A percentile compares a stretch with the other conserved stretches of the same genome.
Evolutionary conservation across 2,888 invertebrate species (phyloP).

Genomic region (Dynastes tityus): DNA sequence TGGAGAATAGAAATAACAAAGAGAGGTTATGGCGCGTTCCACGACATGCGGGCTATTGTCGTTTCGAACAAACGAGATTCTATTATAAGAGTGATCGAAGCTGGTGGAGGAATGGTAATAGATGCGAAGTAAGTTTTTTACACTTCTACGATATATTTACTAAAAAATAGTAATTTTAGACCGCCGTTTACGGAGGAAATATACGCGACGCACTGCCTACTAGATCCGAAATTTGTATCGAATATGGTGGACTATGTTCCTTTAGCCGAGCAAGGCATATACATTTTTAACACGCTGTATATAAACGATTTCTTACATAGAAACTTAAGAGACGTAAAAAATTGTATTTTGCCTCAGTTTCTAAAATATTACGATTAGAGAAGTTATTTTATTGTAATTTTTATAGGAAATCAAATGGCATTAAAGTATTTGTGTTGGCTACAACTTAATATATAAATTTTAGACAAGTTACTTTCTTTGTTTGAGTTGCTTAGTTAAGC

Average conservation of each 20-base stretch:
- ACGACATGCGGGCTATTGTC: slow-evolving; percentile 74
- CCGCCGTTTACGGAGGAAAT: slow-evolving; percentile 74
- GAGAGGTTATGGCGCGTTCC: slow-evolving; percentile 69
- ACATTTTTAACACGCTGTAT: slow-evolving; percentile 65
- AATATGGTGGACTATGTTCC: slow-evolving; percentile 63
- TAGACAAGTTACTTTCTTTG: too few species aligned
- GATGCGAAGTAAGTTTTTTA: slow-evolving; percentile 72
- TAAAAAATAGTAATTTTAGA: slow-evolving; percentile 64
- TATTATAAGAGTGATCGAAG: slow-evolving; percentile 80
- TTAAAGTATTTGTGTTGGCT: too few species aligned
- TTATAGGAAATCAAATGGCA: too few species aligned
- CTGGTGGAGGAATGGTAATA: slow-evolving; percentile 83
- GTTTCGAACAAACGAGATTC: slow-evolving; percentile 75
- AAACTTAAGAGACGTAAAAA: slow-evolving; percentile 62
- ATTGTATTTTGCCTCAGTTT: slow-evolving; percentile 63
- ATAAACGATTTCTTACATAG: slow-evolving; percentile 65
- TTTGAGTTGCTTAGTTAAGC: too few species aligned
- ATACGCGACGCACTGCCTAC: slow-evolving; percentile 81
- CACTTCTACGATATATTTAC: not conserved
- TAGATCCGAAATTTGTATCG: slow-evolving; percentile 72
- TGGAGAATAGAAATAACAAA: slow-evolving; percentile 78
- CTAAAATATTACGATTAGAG: slow-evolving; percentile 59
- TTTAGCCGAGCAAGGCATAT: slow-evolving; percentile 66
- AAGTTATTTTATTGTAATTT: not conserved
- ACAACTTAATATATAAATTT: too few species aligned